Conservation (phyloP, 2,113 vertebrate genomes). For the Gnathonemus echidnorhynchus region DNA sequence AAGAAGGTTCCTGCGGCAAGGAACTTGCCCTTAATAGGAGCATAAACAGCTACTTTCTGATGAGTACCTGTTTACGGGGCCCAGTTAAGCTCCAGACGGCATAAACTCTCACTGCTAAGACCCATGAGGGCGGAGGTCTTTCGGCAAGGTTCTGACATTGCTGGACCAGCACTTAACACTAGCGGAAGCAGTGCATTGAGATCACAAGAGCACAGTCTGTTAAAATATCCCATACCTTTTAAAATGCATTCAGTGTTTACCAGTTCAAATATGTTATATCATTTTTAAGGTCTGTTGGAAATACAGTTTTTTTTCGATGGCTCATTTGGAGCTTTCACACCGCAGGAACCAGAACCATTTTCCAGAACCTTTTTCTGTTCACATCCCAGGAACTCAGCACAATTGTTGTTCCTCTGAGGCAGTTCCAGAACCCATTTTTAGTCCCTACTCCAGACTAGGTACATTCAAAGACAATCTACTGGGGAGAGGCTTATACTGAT, state of each 20-base stretch:
- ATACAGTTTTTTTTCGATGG: not conserved
- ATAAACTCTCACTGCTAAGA: not conserved
- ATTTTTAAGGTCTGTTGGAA: not conserved
- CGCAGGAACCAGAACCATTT: not conserved
- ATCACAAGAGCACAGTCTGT: not conserved
- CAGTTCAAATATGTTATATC: not conserved
- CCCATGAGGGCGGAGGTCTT: slow-evolving; percentile 21
- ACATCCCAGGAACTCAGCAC: not conserved
- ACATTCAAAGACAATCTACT: not conserved
- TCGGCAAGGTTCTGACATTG: slow-evolving; percentile 38
- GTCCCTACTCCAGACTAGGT: not conserved
- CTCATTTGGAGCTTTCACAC: not conserved
- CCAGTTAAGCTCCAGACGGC: slow-evolving; percentile 53
- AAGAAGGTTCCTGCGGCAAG: slow-evolving; percentile 26
- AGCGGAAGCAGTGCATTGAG: not conserved
- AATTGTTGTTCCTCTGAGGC: not conserved
- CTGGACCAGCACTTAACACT: slow-evolving; percentile 44
- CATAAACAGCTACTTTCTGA: slow-evolving; percentile 65
- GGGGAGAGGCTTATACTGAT: not conserved
- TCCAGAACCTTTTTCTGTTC: not conserved
- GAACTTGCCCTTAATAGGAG: slow-evolving; percentile 51
- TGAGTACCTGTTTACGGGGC: slow-evolving; percentile 61
- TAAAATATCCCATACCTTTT: not conserved
- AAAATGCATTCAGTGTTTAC: not conserved
- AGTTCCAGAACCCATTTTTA: not conserved